Conservation (phyloP, 2,113 vertebrate species). For the Trogon surrucura region DNA sequence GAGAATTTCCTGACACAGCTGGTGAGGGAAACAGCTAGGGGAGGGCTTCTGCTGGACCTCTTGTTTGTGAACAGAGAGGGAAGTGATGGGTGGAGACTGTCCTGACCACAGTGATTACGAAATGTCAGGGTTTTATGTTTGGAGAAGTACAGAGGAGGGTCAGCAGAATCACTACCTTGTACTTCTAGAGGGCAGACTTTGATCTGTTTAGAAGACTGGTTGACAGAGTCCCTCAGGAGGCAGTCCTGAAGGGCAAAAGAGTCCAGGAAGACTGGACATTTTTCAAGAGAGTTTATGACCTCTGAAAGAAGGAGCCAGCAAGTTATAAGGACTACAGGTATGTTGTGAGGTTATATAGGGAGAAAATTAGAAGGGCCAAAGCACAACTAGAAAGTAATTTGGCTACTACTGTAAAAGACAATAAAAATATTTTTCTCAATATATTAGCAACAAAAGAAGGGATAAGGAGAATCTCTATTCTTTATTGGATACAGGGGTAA, state of each 20-base stretch:
- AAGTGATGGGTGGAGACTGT: not conserved
- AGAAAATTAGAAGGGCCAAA: not conserved
- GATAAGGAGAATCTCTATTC: not conserved
- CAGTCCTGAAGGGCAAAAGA: not conserved
- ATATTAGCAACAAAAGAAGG: no score
- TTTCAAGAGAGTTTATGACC: not conserved
- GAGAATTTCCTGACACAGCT: not conserved
- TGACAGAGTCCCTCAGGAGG: not conserved
- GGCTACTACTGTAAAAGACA: not conserved
- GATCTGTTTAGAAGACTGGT: not conserved
- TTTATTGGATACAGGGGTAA: no score
- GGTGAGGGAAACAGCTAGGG: not conserved
- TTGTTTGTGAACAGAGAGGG: not conserved
- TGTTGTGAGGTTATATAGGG: not conserved
- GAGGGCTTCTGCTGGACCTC: fast-evolving
- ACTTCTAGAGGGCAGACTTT: not conserved
- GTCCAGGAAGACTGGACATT: no score
- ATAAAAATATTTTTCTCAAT: not conserved
- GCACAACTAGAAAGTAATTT: not conserved
- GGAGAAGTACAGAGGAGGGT: not conserved
- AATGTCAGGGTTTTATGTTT: not conserved
- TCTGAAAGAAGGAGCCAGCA: not conserved
- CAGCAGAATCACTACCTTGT: not conserved
- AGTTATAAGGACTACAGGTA: not conserved
- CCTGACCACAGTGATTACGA: fast-evolving